Base-by-base conservation (phyloP, 2,113 vertebrate species). In the Siniperca chuatsi region DNA sequence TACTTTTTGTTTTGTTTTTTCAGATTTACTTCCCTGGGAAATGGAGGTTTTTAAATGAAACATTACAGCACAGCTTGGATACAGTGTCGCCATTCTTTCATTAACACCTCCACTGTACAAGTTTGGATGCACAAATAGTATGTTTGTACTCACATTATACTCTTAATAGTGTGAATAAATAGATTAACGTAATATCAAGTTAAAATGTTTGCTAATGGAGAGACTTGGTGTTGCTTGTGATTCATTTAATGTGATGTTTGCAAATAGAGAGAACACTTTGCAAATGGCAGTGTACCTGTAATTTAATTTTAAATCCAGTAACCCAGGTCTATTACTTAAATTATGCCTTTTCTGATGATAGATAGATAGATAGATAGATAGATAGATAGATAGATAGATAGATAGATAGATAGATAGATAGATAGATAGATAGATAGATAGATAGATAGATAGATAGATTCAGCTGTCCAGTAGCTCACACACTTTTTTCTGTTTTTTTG, bases 41-140 rank as follows among this genome's bases (percentile, higher is more conserved):
- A 83, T 40, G n/a, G 54, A 62, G 57, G 68, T 67, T 74, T 66
- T 64, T 81, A 68, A 87, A 87, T 87, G 80, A 85, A 89, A 86
- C 83, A 89, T 85, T 33, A 23, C 33, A 79, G 65, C 70, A 77
- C 73, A 85, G 77, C 67, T 82, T 58, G 61, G 60, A 35, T 65
- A 64, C 35, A 48, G 12, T 68, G 64, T 18, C 1, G 40, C 58
- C 52, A 54, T 75, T 84, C 13, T 65, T 84, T 74, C n/a, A 81
- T 78, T 42, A 75, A 81, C 75, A 72, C 68, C 69, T 87, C 55
- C 16, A 10, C 48, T 50, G 57, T 73, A 37, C 25, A 75, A n/a
- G 33, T 67, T 12, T 55, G 71, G 33, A 71, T 21, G 25, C 29
- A 82, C 40, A 8, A 46, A 69, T 37, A 57, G 37, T 29, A 61